Evolutionary conservation across 2,888 invertebrate species (phyloP), one percentile per base, ranked within the genome.

Genomic region (Trilocha varians): DNA sequence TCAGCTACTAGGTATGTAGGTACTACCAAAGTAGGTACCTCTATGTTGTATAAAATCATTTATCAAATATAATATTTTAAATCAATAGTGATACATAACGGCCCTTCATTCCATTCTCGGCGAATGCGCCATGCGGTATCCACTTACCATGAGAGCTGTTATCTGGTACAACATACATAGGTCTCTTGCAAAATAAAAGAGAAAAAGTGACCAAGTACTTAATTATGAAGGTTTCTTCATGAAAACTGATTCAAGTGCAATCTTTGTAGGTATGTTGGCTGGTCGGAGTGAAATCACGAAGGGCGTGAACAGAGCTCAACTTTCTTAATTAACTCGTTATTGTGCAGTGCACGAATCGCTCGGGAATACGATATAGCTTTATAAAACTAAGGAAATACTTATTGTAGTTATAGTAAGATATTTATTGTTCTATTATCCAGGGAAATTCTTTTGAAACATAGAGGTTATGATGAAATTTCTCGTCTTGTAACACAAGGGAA

Each of bases 301-400:
- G 52, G 50, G 48, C 48, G 45, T 40, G 17, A 36, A 41, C 36
- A 50, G 44, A 44, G 47, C 53, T 53, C 50, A 66, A 66, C 61
- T 68, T 66, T 64, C 60, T 60, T 66, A 66, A 65, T 68, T 68
- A 65, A 63, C 61, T 63, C 59, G 55, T 63, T 62, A 66, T 62
- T 59, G 59, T 63, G 53, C 52, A 48, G 44, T 45, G 52, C 58
- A 54, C 59, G 55, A 50, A 59, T 49, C 41, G 39, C 43, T 35
- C 38, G 43, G 40, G 43, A 45, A 49, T 41, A 38, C 45, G 38
- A 45, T 49, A 56, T 46, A 49, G 47, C 25, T 11, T 25, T 4
- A 25, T 25, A 25, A 34, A 36, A 11, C 16, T 36, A 11, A 17
- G 16, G 5, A 16, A 16, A 17, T 36, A 36, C 17, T 16, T 9